These are phyloP conservation scores for Trilocha varians DNA, from an alignment of 2,888 invertebrate species.

Conservation along the genomic window DNA sequence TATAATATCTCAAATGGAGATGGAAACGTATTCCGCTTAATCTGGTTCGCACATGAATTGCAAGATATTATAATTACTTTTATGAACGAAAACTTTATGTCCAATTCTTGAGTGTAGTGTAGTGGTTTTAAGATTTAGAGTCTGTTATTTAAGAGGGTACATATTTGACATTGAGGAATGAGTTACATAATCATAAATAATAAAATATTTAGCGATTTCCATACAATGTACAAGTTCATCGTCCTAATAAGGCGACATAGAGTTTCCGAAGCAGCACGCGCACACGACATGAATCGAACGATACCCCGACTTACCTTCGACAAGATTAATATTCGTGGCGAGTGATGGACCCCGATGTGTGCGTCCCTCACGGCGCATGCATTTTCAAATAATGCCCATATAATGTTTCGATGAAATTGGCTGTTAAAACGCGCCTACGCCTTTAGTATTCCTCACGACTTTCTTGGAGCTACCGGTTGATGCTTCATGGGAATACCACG, in stretches of 20 bases:
- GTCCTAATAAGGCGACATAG: conserved; percentile 41
- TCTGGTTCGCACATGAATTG: no score
- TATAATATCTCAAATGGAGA: conserved; percentile 29
- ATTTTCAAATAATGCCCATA: conserved; percentile 71
- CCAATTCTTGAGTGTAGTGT: no score
- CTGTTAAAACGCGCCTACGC: conserved; percentile 46
- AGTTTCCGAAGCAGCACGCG: conserved; percentile 31
- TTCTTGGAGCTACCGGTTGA: conserved; percentile 36
- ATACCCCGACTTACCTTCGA: conserved; percentile 43
- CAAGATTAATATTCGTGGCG: conserved; percentile 68
- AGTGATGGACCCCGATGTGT: conserved; percentile 49
- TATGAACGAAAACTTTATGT: no score
- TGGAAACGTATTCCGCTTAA: no score
- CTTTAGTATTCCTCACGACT: conserved; percentile 53
- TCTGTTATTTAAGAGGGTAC: no score
- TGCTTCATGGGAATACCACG: conserved; percentile 11
- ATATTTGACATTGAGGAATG: no score
- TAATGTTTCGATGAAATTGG: conserved; percentile 66
- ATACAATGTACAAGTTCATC: conserved; percentile 44
- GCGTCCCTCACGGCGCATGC: conserved; percentile 60
- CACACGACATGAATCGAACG: conserved; percentile 33
- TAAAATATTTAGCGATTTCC: conserved; percentile 19
- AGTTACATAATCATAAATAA: no score
- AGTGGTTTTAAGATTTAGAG: no score
- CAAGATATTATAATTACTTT: no score